Percentiles rank a stretch among this genome's conserved stretches.
Conservation (phyloP, 2,888 invertebrate genomes). For the Myathropa florea region DNA sequence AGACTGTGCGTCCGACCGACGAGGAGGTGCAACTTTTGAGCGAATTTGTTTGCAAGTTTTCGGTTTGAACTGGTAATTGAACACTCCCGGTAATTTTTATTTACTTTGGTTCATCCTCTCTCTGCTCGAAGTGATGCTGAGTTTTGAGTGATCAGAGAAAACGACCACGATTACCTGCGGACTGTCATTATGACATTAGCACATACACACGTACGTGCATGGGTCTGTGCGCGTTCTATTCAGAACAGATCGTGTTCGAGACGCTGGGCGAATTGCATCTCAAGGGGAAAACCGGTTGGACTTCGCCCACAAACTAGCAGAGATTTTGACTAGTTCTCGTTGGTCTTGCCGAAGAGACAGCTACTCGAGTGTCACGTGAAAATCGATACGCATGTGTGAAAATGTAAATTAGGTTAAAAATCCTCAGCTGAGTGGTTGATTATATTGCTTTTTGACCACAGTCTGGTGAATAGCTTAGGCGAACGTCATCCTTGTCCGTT, state of each 20-base stretch:
- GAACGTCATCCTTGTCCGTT: neutral
- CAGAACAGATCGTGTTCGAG: neutral
- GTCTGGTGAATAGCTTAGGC: neutral
- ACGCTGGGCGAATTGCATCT: conserved; percentile 11
- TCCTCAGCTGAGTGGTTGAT: neutral
- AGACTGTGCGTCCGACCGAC: conserved; percentile 17
- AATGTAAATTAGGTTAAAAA: conserved; percentile 19
- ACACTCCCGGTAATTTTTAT: conserved; percentile 50
- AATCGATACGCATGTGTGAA: conserved; percentile 48
- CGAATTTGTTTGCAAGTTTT: conserved; percentile 45
- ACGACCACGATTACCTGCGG: neutral
- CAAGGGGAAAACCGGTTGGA: conserved; percentile 18
- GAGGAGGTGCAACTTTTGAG: conserved; percentile 12
- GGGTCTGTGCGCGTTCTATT: neutral
- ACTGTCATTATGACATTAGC: neutral
- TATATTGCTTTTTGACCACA: neutral
- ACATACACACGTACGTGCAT: neutral
- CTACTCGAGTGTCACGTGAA: conserved; percentile 58
- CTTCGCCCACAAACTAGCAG: conserved; percentile 7
- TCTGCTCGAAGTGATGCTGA: conserved; percentile 12
- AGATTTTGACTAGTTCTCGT: conserved; percentile 1
- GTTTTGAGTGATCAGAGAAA: conserved; percentile 15
- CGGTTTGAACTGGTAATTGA: conserved; percentile 57
- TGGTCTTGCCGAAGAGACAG: conserved; percentile 7
- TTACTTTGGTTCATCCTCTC: conserved; percentile 9